A percentile compares a stretch with the other conserved stretches of the same genome.
Evolutionary conservation across 2,888 invertebrate genomes (phyloP).

Genomic region (Girardia tigrina): DNA sequence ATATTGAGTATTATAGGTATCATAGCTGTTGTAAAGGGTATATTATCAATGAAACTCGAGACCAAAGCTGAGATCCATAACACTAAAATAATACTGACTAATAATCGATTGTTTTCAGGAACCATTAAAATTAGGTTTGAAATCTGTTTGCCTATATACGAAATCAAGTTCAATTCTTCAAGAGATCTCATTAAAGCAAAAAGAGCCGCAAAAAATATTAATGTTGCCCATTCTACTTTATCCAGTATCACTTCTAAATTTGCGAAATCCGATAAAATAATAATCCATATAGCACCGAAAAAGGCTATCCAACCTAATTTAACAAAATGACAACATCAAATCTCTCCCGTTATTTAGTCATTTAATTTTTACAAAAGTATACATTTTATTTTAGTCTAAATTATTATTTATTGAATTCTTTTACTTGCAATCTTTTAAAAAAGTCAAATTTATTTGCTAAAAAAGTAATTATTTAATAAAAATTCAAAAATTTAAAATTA

Average conservation of each 20-base stretch:
- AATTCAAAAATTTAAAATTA: too few species aligned
- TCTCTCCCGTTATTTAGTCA: too few species aligned
- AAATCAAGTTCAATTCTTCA: constrained; percentile 65
- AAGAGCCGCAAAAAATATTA: constrained; percentile 73
- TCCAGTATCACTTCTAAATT: constrained; percentile 70
- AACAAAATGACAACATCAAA: too few species aligned
- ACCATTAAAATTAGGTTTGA: constrained; percentile 52
- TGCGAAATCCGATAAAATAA: constrained; percentile 64
- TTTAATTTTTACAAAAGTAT: too few species aligned
- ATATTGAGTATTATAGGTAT: constrained; percentile 44
- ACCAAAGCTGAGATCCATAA: constrained; percentile 73
- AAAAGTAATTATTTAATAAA: too few species aligned
- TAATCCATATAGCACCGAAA: constrained; percentile 64
- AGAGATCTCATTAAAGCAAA: constrained; percentile 79
- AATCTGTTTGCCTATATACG: constrained; percentile 59
- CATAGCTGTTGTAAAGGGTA: constrained; percentile 83
- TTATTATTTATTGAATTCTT: too few species aligned
- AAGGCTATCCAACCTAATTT: constrained; percentile 65
- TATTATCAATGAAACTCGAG: constrained; percentile 79
- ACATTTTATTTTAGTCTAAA: too few species aligned
- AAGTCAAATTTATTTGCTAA: too few species aligned
- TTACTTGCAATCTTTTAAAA: too few species aligned
- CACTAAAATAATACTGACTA: constrained; percentile 64
- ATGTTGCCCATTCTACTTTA: constrained; percentile 75
- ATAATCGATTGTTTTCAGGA: constrained; percentile 54